These are phyloP conservation scores for Syrista parreyssii DNA, from an alignment of 2,888 invertebrate species.

Conservation along the genomic window DNA sequence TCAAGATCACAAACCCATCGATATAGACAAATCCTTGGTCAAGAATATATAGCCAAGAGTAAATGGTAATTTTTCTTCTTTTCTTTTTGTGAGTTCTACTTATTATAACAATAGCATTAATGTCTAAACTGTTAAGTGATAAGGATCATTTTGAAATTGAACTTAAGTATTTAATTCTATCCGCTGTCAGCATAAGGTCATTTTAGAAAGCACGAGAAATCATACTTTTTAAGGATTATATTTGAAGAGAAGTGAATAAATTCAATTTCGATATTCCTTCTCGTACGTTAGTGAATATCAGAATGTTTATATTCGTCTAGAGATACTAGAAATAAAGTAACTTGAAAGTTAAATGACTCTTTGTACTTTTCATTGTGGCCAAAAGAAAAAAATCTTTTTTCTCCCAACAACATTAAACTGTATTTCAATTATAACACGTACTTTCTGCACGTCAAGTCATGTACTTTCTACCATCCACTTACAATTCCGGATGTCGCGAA, in stretches of 20 bases:
- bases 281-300: background rate
- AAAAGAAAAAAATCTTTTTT: background rate
- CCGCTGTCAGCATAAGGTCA: background rate
- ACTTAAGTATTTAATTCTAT: background rate
- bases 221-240: background rate
- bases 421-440: background rate
- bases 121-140: background rate
- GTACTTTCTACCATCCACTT: background rate
- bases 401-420: background rate
- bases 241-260: background rate
- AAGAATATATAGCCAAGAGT: background rate
- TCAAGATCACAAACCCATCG: background rate
- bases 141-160: background rate
- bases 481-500: background rate
- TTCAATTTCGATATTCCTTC: background rate
- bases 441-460: background rate
- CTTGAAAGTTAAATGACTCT: background rate
- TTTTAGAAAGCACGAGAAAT: background rate
- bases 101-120: background rate
- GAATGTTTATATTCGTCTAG: background rate
- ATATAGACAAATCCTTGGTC: background rate
- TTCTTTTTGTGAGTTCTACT: background rate
- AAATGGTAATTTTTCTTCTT: background rate
- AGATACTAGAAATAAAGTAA: background rate
- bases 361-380: background rate